Percentiles rank a stretch among this genome's conserved stretches.
Conservation (phyloP, 2,113 vertebrate genomes). For the Sceloporus undulatus region DNA sequence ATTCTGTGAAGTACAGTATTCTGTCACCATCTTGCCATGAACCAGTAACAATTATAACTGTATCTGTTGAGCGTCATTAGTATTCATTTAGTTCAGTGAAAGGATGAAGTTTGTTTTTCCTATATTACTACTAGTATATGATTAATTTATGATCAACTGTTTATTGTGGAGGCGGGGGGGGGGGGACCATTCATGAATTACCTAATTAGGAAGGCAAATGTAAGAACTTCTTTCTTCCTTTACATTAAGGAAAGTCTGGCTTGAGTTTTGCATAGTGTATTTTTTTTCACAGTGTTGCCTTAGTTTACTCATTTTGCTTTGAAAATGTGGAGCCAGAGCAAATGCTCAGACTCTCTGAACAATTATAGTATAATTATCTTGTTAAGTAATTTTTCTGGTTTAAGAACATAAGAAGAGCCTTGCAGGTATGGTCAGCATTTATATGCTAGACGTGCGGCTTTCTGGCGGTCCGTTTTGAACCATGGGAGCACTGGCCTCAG, state of each 20-base stretch:
- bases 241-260: not conserved
- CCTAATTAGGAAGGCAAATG: not conserved
- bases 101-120: not conserved
- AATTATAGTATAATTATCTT: not conserved
- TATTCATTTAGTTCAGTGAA: not conserved
- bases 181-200: not conserved
- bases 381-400: not conserved
- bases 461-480: too few relatives aligned
- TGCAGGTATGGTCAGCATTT: not conserved
- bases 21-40: rapidly evolving
- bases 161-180: not conserved
- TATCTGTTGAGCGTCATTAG: not conserved
- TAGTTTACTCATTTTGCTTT: not conserved
- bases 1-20: not conserved
- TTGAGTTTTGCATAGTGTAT: not conserved
- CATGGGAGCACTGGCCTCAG: too few relatives aligned
- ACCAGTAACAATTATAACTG: slow-evolving; percentile 27
- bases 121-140: not conserved
- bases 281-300: too few relatives aligned
- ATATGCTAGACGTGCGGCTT: too few relatives aligned
- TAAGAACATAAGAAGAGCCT: not conserved
- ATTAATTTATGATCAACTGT: not conserved
- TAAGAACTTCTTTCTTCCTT: not conserved
- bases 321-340: not conserved
- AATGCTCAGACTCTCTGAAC: not conserved